Percentiles rank a stretch among this genome's conserved stretches.
These are phyloP conservation scores for Ataeniobius toweri DNA, from an alignment of 2,797 vertebrate species.

Conservation along the genomic window DNA sequence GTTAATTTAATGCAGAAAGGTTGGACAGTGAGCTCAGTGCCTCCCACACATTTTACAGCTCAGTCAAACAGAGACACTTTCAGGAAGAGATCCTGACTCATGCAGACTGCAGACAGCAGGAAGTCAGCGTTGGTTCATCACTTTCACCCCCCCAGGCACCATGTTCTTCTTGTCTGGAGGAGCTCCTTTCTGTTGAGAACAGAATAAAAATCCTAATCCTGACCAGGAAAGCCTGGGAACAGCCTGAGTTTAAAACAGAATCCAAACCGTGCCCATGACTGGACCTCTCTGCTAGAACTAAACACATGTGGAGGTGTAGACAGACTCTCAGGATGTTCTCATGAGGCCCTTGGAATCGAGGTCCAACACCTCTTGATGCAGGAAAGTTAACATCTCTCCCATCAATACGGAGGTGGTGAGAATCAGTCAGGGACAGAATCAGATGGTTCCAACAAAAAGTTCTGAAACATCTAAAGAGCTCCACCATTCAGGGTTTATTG, in stretches of 20 bases:
- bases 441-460: neutral
- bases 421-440: neutral
- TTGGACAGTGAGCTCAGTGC: neutral
- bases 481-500: no score
- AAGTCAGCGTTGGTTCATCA: constrained; percentile 5
- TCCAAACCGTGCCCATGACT: no score
- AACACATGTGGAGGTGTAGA: neutral
- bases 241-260: no score
- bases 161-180: neutral
- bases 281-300: neutral
- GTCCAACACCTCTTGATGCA: no score
- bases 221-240: no score
- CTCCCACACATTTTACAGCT: constrained; percentile 1
- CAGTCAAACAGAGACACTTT: neutral
- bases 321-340: no score
- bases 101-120: neutral
- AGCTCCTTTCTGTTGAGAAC: neutral
- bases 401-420: neutral
- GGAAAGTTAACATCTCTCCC: no score
- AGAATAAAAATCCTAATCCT: no score
- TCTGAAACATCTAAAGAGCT: neutral
- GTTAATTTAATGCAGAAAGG: neutral
- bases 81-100: neutral
- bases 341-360: no score
- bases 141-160: neutral